These are phyloP conservation scores for Cirrhinus molitorella DNA, from an alignment of 2,797 vertebrate genomes.

Conservation along the genomic window DNA sequence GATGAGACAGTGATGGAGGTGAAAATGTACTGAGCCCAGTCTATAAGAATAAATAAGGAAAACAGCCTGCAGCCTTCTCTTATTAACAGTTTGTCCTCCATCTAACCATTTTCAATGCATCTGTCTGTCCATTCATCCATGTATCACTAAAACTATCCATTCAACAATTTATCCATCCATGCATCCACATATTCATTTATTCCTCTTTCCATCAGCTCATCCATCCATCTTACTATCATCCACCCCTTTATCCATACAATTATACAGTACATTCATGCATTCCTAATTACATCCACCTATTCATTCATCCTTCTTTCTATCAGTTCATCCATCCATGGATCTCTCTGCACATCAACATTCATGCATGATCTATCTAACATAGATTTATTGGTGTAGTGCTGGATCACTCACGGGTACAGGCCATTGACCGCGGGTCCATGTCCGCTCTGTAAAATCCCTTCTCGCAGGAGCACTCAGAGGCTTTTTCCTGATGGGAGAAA, in stretches of 20 bases:
- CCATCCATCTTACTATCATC: not conserved
- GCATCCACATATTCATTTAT: not conserved
- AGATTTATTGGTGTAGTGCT: not conserved
- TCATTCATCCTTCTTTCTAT: not conserved
- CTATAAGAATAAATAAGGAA: slow-evolving; percentile 35
- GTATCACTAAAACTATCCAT: not conserved
- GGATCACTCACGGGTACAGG: slow-evolving; percentile 83
- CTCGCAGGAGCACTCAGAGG: slow-evolving; percentile 81
- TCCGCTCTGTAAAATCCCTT: slow-evolving; percentile 82
- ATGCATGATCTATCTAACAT: slow-evolving; percentile 16
- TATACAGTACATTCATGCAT: slow-evolving; percentile 1
- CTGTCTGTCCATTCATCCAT: not conserved
- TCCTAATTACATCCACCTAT: not conserved
- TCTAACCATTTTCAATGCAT: not conserved
- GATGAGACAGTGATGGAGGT: slow-evolving; percentile 57
- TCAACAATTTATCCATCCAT: not conserved
- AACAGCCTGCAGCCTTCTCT: slow-evolving; percentile 5
- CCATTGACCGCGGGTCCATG: slow-evolving; percentile 80
- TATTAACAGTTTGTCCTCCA: not conserved
- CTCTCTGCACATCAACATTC: not conserved
- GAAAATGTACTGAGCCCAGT: slow-evolving; percentile 40
- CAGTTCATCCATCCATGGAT: not conserved
- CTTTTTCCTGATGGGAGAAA: slow-evolving; percentile 79
- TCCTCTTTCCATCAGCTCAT: not conserved
- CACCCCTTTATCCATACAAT: not conserved